Evolutionary conservation across 2,797 vertebrate species (phyloP).

Genomic region (Manis pentadactyla): DNA sequence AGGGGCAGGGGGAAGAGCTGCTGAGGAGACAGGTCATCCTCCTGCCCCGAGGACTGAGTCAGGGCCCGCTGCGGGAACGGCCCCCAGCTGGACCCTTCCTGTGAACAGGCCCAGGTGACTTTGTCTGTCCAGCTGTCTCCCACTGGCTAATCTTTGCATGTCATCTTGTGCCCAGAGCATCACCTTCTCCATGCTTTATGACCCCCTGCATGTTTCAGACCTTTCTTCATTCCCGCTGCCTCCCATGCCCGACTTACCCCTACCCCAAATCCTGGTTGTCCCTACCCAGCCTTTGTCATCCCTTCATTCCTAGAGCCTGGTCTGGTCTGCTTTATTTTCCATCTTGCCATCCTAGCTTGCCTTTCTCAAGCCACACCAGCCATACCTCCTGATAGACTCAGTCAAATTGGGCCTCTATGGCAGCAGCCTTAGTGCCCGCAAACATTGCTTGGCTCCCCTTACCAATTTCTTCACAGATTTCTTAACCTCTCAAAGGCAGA

Average conservation of each 20-base stretch:
- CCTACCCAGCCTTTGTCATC: neutral
- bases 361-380: neutral
- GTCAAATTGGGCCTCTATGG: too few species aligned
- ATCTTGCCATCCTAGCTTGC: neutral
- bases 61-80: neutral
- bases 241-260: fast-evolving
- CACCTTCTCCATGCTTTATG: neutral
- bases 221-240: neutral
- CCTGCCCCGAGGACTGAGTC: neutral
- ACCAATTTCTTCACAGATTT: neutral
- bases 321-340: neutral
- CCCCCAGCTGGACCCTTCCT: neutral
- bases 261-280: neutral
- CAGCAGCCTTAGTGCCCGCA: neutral
- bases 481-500: neutral
- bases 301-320: neutral
- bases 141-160: neutral
- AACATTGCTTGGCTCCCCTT: neutral
- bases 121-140: neutral
- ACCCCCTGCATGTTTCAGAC: neutral
- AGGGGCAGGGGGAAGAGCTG: neutral
- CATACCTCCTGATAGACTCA: neutral
- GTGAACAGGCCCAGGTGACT: neutral
- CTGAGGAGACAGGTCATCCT: fast-evolving
- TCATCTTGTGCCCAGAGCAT: neutral